Evolutionary conservation across 2,113 vertebrate species (phyloP).

Genomic region (Lucifuga dentata): DNA sequence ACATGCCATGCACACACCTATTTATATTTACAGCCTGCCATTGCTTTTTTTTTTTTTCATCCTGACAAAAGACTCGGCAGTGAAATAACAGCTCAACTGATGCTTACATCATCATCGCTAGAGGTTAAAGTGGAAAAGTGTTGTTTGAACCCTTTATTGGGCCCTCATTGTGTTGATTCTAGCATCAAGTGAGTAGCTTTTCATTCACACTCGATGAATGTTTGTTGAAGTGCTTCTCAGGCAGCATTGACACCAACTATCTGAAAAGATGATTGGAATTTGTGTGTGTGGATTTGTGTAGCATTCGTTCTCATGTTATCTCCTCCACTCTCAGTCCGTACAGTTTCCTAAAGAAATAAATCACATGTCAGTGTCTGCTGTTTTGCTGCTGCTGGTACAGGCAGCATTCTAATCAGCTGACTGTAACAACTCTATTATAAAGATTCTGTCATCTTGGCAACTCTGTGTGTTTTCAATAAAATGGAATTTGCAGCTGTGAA

Average conservation of each 20-base stretch:
- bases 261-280: not conserved
- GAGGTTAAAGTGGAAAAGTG: conserved; percentile 20
- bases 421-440: conserved; percentile 22
- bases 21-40: conserved; percentile 60
- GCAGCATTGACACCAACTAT: conserved; percentile 10
- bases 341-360: no score
- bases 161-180: conserved; percentile 25
- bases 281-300: not conserved
- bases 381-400: conserved; percentile 32
- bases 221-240: conserved; percentile 9
- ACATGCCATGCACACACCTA: conserved; percentile 56
- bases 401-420: conserved; percentile 48
- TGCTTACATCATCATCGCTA: conserved; percentile 47
- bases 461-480: not conserved
- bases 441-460: conserved; percentile 7
- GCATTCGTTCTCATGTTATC: not conserved
- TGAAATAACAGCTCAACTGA: conserved; percentile 51
- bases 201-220: conserved; percentile 36
- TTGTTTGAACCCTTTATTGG: conserved; percentile 34
- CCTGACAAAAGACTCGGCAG: conserved; percentile 19
- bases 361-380: no score
- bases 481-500: conserved; percentile 17
- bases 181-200: conserved; percentile 54
- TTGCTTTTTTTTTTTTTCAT: conserved; percentile 22
- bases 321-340: no score